Conservation (phyloP, 2,113 vertebrate species). For the Hippocampus comes region DNA sequence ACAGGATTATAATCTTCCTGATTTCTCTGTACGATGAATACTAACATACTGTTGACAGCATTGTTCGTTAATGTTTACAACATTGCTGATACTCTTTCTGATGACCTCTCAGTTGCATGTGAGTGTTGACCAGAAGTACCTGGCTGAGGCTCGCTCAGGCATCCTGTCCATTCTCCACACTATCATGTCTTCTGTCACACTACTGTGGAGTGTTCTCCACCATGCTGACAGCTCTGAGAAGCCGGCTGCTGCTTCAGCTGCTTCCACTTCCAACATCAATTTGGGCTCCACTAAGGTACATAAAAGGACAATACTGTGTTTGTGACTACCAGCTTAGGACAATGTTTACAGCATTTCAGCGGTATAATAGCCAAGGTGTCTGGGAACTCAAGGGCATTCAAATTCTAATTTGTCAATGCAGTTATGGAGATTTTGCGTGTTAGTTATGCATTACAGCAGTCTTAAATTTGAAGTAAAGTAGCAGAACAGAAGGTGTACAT, state of each 20-base stretch:
- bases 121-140: constrained; percentile 91
- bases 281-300: constrained; percentile 94
- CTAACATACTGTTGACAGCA: not conserved
- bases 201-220: constrained; percentile 91
- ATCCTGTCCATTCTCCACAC: constrained; percentile 95
- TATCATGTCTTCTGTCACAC: constrained; percentile 95
- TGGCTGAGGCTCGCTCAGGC: constrained; percentile 90
- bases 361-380: not conserved
- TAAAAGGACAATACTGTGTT: not conserved
- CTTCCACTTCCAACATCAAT: constrained; percentile 89
- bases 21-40: not conserved
- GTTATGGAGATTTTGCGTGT: not conserved
- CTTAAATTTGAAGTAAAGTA: not conserved
- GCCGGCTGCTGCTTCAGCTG: constrained; percentile 78
- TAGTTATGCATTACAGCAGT: not conserved
- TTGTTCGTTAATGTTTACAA: not conserved
- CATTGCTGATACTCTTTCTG: not conserved
- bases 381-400: not conserved
- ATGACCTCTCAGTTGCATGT: constrained; percentile 79
- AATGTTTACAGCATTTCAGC: not conserved
- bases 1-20: not conserved
- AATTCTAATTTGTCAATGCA: not conserved
- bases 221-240: constrained; percentile 89
- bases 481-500: not conserved
- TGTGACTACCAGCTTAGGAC: not conserved